Conservation (phyloP, 2,113 vertebrate species). For the Mormoops blainvillei region DNA sequence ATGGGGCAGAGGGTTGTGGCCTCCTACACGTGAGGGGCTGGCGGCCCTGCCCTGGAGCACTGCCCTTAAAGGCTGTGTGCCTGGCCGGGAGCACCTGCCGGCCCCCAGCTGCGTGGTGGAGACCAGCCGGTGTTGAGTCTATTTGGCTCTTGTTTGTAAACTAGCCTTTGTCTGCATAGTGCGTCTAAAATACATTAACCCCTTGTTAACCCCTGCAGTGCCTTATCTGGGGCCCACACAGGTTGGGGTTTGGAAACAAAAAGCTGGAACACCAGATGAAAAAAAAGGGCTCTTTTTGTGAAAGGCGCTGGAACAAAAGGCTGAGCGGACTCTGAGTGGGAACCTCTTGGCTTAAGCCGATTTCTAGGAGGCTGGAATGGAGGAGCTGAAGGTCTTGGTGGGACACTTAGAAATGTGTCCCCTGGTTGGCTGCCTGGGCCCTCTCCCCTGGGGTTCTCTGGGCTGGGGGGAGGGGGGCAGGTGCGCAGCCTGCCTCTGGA, state of each 20-base stretch:
- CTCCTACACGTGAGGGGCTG: not conserved
- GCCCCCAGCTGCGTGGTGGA: not conserved
- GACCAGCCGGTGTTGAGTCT: not conserved
- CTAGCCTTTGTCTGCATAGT: slow-evolving; percentile 45
- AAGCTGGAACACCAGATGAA: not conserved
- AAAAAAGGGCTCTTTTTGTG: not conserved
- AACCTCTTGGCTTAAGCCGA: not conserved
- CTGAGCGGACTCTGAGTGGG: not conserved
- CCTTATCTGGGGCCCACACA: slow-evolving; percentile 42
- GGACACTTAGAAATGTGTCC: not conserved
- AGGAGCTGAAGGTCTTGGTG: not conserved
- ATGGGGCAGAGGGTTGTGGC: no score
- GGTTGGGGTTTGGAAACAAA: slow-evolving; percentile 42
- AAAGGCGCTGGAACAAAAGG: slow-evolving; percentile 26
- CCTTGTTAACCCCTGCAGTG: not conserved
- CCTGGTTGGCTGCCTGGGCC: not conserved
- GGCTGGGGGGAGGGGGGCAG: not conserved
- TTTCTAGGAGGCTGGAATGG: not conserved
- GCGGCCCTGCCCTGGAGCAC: not conserved
- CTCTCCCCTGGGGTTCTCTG: not conserved
- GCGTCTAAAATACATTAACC: not conserved
- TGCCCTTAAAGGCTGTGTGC: not conserved
- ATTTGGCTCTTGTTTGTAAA: not conserved
- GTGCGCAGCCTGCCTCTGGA: not conserved
- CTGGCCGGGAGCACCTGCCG: not conserved